A percentile compares a stretch with the other conserved stretches of the same genome.
Evolutionary conservation across 2,888 invertebrate genomes (phyloP).

Genomic region (Idaea aversata): DNA sequence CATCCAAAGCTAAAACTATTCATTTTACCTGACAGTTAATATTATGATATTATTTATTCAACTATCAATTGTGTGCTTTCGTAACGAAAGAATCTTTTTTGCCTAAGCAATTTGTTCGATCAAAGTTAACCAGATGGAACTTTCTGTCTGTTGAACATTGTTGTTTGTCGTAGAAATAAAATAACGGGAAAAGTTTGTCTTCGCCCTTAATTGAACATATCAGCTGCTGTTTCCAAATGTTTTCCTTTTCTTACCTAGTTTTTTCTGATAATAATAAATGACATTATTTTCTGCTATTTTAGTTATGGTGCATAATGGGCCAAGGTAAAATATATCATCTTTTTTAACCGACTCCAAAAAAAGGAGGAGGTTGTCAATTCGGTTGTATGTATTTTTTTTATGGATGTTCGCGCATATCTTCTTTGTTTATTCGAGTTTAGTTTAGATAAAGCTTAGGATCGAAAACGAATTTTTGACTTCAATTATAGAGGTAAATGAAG

Average conservation of each 20-base stretch:
- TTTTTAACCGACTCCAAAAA: no score
- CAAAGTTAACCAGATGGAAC: constrained; percentile 34
- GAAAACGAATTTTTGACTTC: no score
- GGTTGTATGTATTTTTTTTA: no score
- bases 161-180: constrained; percentile 38
- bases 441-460: no score
- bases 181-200: constrained; percentile 33
- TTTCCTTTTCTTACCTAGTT: constrained; percentile 11
- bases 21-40: neutral
- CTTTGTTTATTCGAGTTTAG: no score
- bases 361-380: no score
- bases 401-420: no score
- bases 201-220: constrained; percentile 34
- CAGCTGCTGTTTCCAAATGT: constrained; percentile 14
- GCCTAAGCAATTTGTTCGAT: constrained; percentile 34
- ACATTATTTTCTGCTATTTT: neutral
- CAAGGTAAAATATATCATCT: no score
- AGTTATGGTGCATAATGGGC: no score
- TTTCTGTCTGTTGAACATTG: constrained; percentile 35
- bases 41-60: neutral
- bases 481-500: no score
- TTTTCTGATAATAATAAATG: constrained; percentile 3
- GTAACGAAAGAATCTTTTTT: constrained; percentile 36
- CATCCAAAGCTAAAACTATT: no score
- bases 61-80: constrained; percentile 20